A percentile compares a stretch with the other conserved stretches of the same genome.
These are phyloP conservation scores for Parasteatoda tepidariorum DNA, from an alignment of 1,140 invertebrate genomes.

Conservation along the genomic window DNA sequence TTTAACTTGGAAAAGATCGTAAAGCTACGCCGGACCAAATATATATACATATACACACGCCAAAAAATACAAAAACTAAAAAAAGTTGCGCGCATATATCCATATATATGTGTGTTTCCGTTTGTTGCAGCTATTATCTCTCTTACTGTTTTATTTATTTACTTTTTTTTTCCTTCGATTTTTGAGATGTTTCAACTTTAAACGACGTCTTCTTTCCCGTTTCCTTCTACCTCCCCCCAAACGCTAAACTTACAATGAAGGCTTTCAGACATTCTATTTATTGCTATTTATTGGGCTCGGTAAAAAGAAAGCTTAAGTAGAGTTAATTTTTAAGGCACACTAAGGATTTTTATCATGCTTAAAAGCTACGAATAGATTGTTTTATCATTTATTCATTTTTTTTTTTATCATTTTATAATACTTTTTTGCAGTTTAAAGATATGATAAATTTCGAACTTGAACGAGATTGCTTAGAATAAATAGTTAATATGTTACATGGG, in stretches of 20 bases:
- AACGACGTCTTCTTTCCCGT: slow-evolving; percentile 10
- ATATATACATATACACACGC: slow-evolving; percentile 18
- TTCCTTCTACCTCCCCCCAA: background rate
- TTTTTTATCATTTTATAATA: background rate
- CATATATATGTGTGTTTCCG: slow-evolving; percentile 6
- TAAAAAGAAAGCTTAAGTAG: background rate
- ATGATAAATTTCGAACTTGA: no score
- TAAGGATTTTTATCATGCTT: background rate
- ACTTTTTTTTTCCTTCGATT: slow-evolving; percentile 12
- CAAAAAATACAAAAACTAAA: slow-evolving; percentile 3
- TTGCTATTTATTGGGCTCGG: slow-evolving; percentile 39
- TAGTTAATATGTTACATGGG: no score
- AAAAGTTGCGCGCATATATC: background rate
- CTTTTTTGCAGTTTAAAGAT: no score
- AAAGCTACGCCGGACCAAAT: slow-evolving; percentile 42
- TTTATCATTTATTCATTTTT: background rate
- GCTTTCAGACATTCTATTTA: slow-evolving; percentile 29
- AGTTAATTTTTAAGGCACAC: background rate
- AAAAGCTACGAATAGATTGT: background rate
- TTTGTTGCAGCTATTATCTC: background rate
- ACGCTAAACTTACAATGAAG: slow-evolving; percentile 37
- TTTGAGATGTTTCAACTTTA: slow-evolving; percentile 12
- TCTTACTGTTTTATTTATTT: background rate
- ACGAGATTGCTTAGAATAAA: no score
- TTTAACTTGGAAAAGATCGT: slow-evolving; percentile 60